Conservation (phyloP, 2,888 invertebrate genomes). For the Gryllus longicercus region DNA sequence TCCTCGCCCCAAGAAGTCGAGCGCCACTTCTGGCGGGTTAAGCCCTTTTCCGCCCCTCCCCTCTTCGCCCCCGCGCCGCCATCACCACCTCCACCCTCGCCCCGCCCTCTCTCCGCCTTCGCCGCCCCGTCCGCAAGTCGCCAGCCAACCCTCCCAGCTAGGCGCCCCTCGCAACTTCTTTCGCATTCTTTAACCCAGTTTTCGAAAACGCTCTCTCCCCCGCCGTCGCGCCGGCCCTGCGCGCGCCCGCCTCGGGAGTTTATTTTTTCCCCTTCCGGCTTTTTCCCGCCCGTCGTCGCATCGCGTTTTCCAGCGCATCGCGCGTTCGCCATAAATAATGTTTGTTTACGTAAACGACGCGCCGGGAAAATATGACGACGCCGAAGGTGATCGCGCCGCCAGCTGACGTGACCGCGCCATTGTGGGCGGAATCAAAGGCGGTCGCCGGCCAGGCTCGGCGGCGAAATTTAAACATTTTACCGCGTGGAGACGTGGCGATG, state of each 20-base stretch:
- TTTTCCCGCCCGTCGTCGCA: not conserved
- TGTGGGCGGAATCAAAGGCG: not conserved
- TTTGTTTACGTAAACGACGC: not conserved
- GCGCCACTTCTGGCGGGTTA: too few species aligned
- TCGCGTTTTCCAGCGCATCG: not conserved
- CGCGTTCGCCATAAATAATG: constrained; percentile 6
- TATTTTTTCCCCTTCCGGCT: not conserved
- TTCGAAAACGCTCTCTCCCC: not conserved
- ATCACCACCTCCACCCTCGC: not conserved
- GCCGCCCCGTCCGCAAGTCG: not conserved
- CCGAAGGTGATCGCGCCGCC: not conserved
- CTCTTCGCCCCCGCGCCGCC: not conserved
- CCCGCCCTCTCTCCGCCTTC: not conserved
- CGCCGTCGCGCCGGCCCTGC: not conserved
- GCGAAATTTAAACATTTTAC: not conserved
- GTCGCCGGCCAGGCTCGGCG: not conserved
- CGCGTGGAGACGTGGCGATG: not conserved
- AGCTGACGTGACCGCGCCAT: not conserved
- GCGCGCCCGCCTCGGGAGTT: not conserved
- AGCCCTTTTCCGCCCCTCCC: not conserved
- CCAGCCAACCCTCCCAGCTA: too few species aligned
- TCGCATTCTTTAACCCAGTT: constrained; percentile 24
- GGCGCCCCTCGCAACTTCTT: not conserved
- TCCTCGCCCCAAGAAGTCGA: too few species aligned
- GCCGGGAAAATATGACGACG: not conserved